Base-by-base conservation (phyloP, 2,797 vertebrate genomes). In the Ctenosaura bakeri region DNA sequence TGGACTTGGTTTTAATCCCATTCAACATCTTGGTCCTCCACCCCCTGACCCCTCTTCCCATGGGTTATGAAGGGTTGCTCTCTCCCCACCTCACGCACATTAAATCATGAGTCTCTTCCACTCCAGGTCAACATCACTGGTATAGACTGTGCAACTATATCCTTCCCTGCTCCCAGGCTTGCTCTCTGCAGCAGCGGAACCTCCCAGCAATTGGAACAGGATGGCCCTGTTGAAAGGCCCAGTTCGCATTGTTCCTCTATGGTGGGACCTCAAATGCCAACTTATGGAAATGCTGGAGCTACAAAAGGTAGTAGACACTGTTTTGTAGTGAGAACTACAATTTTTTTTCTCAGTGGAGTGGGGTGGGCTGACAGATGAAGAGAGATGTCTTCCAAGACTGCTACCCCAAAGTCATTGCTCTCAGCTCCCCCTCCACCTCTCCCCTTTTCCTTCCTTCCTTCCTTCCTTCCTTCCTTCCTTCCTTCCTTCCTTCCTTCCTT, bases 201-300 rank as follows among this genome's bases (percentile, higher is more conserved):
- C 1, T 6, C 1, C 14, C 7, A 0, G 1, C 29, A 7, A 26
- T 54, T 5, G 38, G 10, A 4, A 35, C 66, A 20, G 29, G 6
- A 4, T 2, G 83, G 2, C 14, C 50, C 54, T 77, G 86, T 3
- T 76, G 77, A 87, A 88, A 18, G 69, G n/a, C 42, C 90, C 90
- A 0, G 9, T 46, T 26, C 71, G 56, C 10, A 66, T 86, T 0
- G 74, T n/a, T 0, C 88, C 88, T 3, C 50, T 29, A 2, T 89
- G 88, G 91, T 59, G 14, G 71, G 46, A 83, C 7, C 88, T 89
- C 35, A 50, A 64, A 62, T 1, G 4, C 16, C 90, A 88, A 9
- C 42, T 88, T 13, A 8, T 2, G 14, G 38, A 52, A 22, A 85
- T 66, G 6, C 76, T 79, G 76, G 76, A 83, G 12, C 35, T 35